phyloP scores from a whole-genome alignment of 2,888 invertebrate species.

The Trichopoda pennipes region DNA sequence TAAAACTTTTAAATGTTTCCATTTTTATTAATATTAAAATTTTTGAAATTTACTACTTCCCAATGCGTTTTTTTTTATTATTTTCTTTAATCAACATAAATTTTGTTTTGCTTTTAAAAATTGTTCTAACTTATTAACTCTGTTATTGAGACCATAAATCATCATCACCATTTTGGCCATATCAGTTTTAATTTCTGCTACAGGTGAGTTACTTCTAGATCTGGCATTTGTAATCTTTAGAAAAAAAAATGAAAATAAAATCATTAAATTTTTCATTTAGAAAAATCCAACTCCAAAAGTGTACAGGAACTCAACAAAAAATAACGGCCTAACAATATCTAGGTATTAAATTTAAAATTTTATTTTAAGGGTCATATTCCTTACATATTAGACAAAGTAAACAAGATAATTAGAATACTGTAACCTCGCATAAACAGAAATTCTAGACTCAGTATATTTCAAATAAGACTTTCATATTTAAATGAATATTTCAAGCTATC shows the following conservation, averaged over 20 bases:
- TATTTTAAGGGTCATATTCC: no score
- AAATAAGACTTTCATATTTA: no score
- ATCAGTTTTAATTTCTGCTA: slow-evolving; percentile 48
- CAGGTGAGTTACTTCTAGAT: slow-evolving; percentile 23
- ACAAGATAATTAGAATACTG: no score
- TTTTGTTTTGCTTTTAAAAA: background rate
- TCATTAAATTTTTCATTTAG: background rate
- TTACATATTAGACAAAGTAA: no score
- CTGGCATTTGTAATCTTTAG: slow-evolving; percentile 37
- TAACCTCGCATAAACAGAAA: no score
- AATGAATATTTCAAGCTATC: no score
- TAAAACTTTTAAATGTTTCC: slow-evolving; percentile 35
- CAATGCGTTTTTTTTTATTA: slow-evolving; percentile 19
- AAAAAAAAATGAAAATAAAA: background rate
- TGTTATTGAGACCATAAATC: slow-evolving; percentile 58
- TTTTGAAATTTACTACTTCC: slow-evolving; percentile 49
- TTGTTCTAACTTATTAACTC: slow-evolving; percentile 61
- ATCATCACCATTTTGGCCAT: slow-evolving; percentile 57
- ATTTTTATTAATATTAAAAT: slow-evolving; percentile 46
- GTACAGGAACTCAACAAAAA: no score
- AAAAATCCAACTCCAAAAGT: no score
- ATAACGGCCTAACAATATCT: no score
- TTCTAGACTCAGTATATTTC: no score
- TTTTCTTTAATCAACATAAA: background rate
- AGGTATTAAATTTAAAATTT: no score